Percentiles rank a stretch among this genome's conserved stretches.
phyloP scores from a whole-genome alignment of 2,113 vertebrate species.

The Piprites chloris region DNA sequence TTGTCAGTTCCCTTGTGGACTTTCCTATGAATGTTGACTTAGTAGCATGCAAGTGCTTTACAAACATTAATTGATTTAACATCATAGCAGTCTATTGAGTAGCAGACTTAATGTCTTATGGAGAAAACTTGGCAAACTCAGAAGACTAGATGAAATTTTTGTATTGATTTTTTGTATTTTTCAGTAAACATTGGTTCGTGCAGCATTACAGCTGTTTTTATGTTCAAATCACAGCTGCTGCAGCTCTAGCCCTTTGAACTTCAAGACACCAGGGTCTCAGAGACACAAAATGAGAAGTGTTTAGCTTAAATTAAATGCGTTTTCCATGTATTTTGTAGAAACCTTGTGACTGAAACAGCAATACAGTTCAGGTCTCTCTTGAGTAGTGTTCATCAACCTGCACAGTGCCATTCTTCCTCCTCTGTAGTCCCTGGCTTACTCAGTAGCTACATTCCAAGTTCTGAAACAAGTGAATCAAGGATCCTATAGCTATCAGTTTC shows the following conservation, averaged over 20 bases:
- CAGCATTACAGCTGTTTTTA: not conserved
- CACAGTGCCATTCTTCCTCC: not conserved
- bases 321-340: not conserved
- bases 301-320: not conserved
- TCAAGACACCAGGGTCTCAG: not conserved
- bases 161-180: not conserved
- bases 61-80: not conserved
- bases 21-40: not conserved
- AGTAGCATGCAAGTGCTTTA: not conserved
- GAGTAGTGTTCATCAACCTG: not conserved
- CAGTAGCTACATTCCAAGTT: not conserved
- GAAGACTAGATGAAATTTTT: not conserved
- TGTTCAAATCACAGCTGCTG: not conserved
- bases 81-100: not conserved
- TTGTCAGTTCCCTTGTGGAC: not conserved
- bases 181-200: not conserved
- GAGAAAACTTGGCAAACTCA: not conserved
- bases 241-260: not conserved
- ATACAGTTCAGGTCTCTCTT: not conserved
- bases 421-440: not conserved
- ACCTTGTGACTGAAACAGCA: not conserved
- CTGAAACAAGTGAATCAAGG: not conserved
- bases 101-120: not conserved
- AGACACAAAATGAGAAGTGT: not conserved
- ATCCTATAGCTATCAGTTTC: not conserved